phyloP scores from a whole-genome alignment of 1,140 invertebrate species.

The Charaxes varanes region DNA sequence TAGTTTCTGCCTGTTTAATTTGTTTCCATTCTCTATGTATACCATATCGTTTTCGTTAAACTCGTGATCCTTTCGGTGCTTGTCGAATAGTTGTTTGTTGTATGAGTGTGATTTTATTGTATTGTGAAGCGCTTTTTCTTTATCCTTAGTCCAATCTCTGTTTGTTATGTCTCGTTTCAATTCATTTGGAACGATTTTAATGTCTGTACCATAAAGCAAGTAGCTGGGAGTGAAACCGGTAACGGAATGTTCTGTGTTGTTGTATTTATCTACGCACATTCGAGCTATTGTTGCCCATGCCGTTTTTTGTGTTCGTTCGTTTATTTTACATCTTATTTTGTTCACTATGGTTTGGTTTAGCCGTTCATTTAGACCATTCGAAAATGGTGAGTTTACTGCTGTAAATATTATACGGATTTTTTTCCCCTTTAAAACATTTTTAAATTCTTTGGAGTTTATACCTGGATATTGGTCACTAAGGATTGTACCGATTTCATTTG shows the following conservation, averaged over 20 bases:
- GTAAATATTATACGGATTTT: slow-evolving; percentile 5
- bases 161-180: neutral
- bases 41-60: slow-evolving; percentile 9
- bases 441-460: neutral
- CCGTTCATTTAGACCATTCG: slow-evolving; percentile 6
- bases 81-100: slow-evolving; percentile 5
- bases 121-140: slow-evolving; percentile 2
- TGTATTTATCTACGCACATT: slow-evolving; percentile 11
- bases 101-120: slow-evolving; percentile 6
- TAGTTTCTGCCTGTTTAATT: slow-evolving; percentile 2
- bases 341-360: slow-evolving; percentile 9
- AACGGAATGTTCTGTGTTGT: slow-evolving; percentile 3
- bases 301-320: slow-evolving; percentile 24
- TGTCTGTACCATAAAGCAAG: slow-evolving; percentile 5
- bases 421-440: slow-evolving; percentile 2
- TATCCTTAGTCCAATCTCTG: slow-evolving; percentile 1
- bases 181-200: neutral
- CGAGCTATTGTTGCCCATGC: slow-evolving; percentile 17
- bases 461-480: neutral
- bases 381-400: slow-evolving; percentile 1
- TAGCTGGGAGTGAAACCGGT: slow-evolving; percentile 8
- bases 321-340: slow-evolving; percentile 12
- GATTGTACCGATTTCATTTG: neutral
- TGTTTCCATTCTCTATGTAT: slow-evolving; percentile 8
- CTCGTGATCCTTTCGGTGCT: neutral